Evolutionary conservation across 2,888 invertebrate genomes (phyloP), one percentile per base, ranked within the genome.

Genomic region (Helleia helle): DNA sequence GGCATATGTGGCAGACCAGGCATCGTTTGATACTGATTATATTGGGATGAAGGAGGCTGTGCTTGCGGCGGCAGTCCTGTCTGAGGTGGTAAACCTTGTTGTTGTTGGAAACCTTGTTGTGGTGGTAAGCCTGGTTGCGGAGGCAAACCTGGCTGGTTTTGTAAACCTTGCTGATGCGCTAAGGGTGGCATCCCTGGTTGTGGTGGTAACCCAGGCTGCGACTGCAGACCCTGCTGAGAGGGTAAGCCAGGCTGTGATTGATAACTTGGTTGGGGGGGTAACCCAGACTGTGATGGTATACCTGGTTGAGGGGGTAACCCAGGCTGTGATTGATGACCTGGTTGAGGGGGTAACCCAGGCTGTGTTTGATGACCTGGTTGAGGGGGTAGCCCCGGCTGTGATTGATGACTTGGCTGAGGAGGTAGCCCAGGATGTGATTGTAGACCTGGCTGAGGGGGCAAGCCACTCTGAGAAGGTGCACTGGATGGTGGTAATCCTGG

Each of bases 61-160:
- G 63, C 61, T 45, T 69, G 55, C n/a, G 65, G 62, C 1, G 58
- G 56, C 47, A 62, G 56, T 0, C 66, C 65, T 36, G 61, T 55
- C 41, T 57, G 61, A 2, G 47, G 38, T 3, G 44, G 49, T 44
- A 54, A 47, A 12, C 49, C 48, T 9, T 49, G 47, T 44, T 41
- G 57, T 4, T 49, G 50, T 4, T 56, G 55, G 47, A 59, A 46
- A 1, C 57, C 59, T 4, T 56, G 56, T 41, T 61, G 63, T 2
- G 47, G 43, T 4, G 46, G 52, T 38, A 51, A 40, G 36, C 66
- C 71, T 12, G 65, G 62, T 46, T 69, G 55, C 7, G 65, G 61
- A 1, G 59, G 58, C 45, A 60, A 54, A 0, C 66, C 64, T 31
- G 60, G 54, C 41, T 55, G 64, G 2, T 50, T 38, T 1, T 42